Conservation (phyloP, 2,797 vertebrate species). For the Calcarius lapponicus region DNA sequence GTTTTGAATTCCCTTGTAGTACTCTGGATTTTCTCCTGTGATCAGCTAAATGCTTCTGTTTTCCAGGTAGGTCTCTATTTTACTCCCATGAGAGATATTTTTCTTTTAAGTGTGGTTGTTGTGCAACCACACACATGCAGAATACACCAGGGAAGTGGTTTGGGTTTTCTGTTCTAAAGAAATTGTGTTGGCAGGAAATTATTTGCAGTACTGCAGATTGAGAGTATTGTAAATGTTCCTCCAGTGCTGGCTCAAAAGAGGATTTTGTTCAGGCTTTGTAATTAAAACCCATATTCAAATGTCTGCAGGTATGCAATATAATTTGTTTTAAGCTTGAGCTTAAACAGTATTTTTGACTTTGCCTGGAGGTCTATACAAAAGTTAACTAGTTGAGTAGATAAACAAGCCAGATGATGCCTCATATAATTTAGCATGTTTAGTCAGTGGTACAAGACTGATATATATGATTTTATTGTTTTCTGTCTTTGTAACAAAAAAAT, state of each 20-base stretch:
- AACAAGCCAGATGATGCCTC: neutral
- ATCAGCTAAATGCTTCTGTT: neutral
- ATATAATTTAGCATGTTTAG: neutral
- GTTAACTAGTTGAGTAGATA: neutral
- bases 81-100: neutral
- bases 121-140: accelerated
- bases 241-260: neutral
- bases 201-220: neutral
- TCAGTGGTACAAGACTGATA: neutral
- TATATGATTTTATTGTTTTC: neutral
- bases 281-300: neutral
- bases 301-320: neutral
- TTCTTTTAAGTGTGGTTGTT: neutral
- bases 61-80: neutral
- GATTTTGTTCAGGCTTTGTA: neutral
- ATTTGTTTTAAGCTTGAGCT: neutral
- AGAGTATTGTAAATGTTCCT: neutral
- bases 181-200: neutral
- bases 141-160: neutral
- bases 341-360: neutral
- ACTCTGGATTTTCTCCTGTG: neutral
- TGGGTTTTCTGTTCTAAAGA: neutral
- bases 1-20: neutral
- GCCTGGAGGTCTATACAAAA: neutral
- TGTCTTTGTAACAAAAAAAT: neutral